These are phyloP conservation scores for Campoplex nolae DNA, from an alignment of 2,888 invertebrate species.

Conservation along the genomic window DNA sequence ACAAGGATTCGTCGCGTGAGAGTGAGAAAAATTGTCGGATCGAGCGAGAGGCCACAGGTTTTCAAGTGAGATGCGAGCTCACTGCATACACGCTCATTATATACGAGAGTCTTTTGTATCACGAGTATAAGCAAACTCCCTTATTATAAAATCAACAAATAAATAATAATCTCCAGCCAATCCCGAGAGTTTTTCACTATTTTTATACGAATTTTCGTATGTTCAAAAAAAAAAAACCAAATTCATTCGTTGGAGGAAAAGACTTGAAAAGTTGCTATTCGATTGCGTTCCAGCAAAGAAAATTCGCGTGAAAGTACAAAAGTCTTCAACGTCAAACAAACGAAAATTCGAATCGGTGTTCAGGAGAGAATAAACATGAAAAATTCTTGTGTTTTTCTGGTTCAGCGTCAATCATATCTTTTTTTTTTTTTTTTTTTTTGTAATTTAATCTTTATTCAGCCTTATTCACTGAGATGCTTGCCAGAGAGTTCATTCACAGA, in stretches of 20 bases:
- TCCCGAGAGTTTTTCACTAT: not conserved
- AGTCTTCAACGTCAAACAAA: not conserved
- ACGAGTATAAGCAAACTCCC: slow-evolving; percentile 8
- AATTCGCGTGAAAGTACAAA: not conserved
- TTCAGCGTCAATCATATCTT: not conserved
- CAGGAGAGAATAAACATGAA: not conserved
- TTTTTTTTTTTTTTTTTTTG: not conserved
- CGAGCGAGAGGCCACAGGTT: slow-evolving; percentile 45
- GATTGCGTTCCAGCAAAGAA: not conserved
- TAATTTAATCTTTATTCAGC: not conserved
- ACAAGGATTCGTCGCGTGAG: slow-evolving; percentile 73
- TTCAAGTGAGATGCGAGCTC: slow-evolving; percentile 17
- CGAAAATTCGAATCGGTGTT: not conserved
- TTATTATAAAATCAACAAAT: not conserved
- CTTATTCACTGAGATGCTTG: not conserved
- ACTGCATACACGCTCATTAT: slow-evolving; percentile 13
- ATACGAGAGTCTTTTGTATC: slow-evolving; percentile 21
- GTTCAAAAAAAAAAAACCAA: not conserved
- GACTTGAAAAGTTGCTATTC: not conserved
- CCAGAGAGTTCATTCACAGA: not conserved
- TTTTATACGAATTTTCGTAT: not conserved
- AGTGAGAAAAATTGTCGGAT: slow-evolving; percentile 58
- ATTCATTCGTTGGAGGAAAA: not conserved
- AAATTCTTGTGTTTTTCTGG: not conserved
- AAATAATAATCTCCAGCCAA: not conserved